Evolutionary conservation across 2,888 invertebrate genomes (phyloP).

Genomic region (Clanis bilineata): DNA sequence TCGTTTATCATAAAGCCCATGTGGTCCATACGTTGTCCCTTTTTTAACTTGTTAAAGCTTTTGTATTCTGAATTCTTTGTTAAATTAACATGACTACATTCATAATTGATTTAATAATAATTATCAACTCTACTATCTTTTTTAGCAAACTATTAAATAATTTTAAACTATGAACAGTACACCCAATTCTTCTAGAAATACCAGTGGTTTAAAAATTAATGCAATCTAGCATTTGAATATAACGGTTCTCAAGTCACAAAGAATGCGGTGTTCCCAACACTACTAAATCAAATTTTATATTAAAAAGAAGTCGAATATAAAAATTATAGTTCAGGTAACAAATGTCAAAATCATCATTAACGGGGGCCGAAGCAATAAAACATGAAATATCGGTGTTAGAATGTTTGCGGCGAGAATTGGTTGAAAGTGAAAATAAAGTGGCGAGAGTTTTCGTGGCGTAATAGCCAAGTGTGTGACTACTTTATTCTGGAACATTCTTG

Average conservation of each 20-base stretch:
- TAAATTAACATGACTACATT: too few species aligned
- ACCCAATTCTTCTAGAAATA: neutral
- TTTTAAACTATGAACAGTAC: neutral
- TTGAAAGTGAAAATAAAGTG: constrained; percentile 5
- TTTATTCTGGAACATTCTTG: neutral
- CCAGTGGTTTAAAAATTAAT: neutral
- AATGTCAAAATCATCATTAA: constrained; percentile 28
- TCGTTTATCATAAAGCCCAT: too few species aligned
- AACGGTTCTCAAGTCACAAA: neutral
- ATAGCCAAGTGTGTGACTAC: neutral
- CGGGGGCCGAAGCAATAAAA: constrained; percentile 22
- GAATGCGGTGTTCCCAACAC: neutral
- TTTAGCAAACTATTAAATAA: neutral
- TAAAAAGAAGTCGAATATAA: constrained; percentile 20
- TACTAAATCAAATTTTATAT: constrained; percentile 10
- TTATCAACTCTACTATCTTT: too few species aligned
- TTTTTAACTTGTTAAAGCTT: too few species aligned
- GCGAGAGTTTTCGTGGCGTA: neutral
- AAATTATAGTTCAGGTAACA: constrained; percentile 27
- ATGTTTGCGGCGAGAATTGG: neutral
- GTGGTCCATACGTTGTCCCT: too few species aligned
- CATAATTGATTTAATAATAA: too few species aligned
- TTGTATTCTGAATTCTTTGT: too few species aligned
- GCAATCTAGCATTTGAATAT: neutral
- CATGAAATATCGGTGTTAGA: constrained; percentile 6